Base-by-base conservation (phyloP, 30 jellyfish, hydroid and myxozoan genomes). In the Turritopsis dohrnii region DNA sequence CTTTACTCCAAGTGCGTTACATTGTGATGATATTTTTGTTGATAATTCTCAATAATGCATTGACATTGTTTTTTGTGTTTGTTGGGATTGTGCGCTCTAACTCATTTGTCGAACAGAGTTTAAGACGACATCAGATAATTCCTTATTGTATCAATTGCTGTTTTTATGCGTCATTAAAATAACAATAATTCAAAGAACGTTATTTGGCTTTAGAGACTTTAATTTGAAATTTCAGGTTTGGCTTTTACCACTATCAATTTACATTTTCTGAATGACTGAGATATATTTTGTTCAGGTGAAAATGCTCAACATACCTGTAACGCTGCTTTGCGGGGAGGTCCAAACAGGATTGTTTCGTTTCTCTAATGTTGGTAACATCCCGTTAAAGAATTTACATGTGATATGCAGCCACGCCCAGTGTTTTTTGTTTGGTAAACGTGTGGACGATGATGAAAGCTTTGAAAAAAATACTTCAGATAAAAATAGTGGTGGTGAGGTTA, bases 261-360 rank as follows among this genome's bases (percentile, higher is more conserved):
- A 41, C 5, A 41, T 13, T 41, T 41, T 41, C n/a, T n/a, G n/a
- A n/a, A n/a, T n/a, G n/a, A n/a, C n/a, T 19, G 18, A 23, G 8
- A 25, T 25, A 25, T 53, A 71, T 65, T 22, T 26, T 24, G 73
- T 81, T n/a, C 72, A 92, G 97, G 96, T 85, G 3, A 80, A 84
- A 87, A 87, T 92, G 96, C 29, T 84, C 53, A 87, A 92, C 79
- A 75, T 92, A 27, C 97, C 97, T 1, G 81, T 87, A 30, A 87
- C 97, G 23, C 87, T 92, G n/a, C 87, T 92, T 31, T 92, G 97
- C 66, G 97, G 97, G 1, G 97, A 92, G 76, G 89, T 87, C 23
- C 92, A 91, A 22, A 76, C 77, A 81, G 83, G 93, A 1, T 85
- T 75, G 65, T 92, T 92, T 17, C 85, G 54, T 9, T 87, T 92